Base-by-base conservation (phyloP, 1,140 invertebrate genomes). In the Spodoptera litura region DNA sequence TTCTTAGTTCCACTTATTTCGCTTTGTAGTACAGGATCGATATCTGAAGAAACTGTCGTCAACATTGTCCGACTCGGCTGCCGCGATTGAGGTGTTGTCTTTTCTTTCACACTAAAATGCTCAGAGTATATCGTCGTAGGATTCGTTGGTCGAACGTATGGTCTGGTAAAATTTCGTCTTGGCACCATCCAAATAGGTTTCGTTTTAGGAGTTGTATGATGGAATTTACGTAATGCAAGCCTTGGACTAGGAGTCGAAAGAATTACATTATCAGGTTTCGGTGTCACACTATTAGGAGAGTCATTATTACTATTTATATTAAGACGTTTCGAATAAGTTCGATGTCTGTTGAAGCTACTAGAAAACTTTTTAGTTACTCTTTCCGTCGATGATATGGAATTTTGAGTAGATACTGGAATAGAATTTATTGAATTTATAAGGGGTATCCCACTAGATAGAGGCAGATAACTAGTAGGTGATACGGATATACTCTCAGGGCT, bases 101-200 rank as follows among this genome's bases (percentile, higher is more conserved):
- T 93, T 15, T 92, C 88, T 81, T 90, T 93, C n/a, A 93, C 93
- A 84, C 89, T 89, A 78, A 93, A 94, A 87, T 94, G 90, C 78
- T 93, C 92, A 3, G 88, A 90, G 71, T 94, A 93, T 74, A 94
- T 94, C 25, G 92, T 93, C 10, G 92, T 87, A 53, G 90, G 90
- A 38, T 80, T 70, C 15, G 87, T 83, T 3, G 85, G 77, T 74
- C 85, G 66, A 20, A 74, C 56, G 35, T 81, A 79, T 72, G 58
- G 74, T 77, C 82, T 86, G n/a, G 89, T 90, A 25, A 86, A 61
- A 62, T 93, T 93, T 38, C 88, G 83, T 74, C 86, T 87, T 6
- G 93, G 93, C 12, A 88, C 84, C 87, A 94, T 90, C 93, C 93
- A 94, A 52, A 92, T 87, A 10, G 91, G 90, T 83, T 89, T 93